Percentiles rank a stretch among this genome's conserved stretches.
Evolutionary conservation across 2,797 vertebrate species (phyloP).

Genomic region (Sorex maritimensis): DNA sequence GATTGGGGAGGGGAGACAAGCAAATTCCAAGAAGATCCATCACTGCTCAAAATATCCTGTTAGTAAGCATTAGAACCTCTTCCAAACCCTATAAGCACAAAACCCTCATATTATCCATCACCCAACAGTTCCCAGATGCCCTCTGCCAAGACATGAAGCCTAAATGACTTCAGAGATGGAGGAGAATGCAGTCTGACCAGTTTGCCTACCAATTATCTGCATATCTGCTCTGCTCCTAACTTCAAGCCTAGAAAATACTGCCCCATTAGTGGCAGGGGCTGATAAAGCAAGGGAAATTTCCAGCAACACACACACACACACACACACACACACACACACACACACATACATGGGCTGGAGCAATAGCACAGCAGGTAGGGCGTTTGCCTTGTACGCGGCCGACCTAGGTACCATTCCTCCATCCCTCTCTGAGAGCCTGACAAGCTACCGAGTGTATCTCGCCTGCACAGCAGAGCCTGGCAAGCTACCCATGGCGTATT

Average conservation of each 20-base stretch:
- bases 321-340: too few species aligned
- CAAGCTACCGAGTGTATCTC: too few species aligned
- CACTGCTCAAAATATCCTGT: background rate
- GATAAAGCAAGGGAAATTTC: background rate
- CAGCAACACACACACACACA: background rate
- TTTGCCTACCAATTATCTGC: too few species aligned
- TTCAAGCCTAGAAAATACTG: background rate
- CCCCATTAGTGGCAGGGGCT: background rate
- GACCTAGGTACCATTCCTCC: too few species aligned
- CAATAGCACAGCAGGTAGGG: too few species aligned
- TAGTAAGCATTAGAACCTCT: background rate
- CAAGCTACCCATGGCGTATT: too few species aligned
- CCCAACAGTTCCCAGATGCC: background rate
- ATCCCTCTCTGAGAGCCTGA: too few species aligned
- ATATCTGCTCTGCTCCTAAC: background rate
- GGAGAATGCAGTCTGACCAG: background rate
- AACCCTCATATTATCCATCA: background rate
- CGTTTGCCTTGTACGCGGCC: too few species aligned
- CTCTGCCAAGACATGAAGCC: background rate
- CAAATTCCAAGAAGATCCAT: background rate
- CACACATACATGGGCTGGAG: too few species aligned
- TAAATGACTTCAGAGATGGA: background rate
- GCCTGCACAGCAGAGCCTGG: too few species aligned
- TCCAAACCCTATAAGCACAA: background rate
- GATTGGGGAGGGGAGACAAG: background rate